Evolutionary conservation across 2,113 vertebrate species (phyloP), one percentile per base, ranked within the genome.

Genomic region (Burhinus oedicnemus): DNA sequence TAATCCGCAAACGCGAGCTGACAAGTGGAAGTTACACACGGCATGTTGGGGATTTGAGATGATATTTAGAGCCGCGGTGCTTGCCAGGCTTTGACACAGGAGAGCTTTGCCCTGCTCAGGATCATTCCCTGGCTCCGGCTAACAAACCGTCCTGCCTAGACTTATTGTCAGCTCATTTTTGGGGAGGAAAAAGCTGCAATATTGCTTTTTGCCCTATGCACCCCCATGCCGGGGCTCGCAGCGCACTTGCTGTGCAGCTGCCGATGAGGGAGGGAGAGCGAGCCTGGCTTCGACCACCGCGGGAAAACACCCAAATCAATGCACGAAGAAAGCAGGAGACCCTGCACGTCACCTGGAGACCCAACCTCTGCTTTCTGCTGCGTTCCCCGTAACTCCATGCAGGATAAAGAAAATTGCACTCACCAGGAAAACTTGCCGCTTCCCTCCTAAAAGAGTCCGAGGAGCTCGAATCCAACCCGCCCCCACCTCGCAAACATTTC

Each of bases 311-410:
- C n/a, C 72, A 25, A 40, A 62, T 15, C 17, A 5, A 27, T 1
- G 27, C 5, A 9, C 0, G 14, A 45, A 32, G n/a, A 38, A 18
- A 44, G 36, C 20, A 74, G 70, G 18, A 51, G 68, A 91, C 5
- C 38, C 75, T 14, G 49, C 23, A 15, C 0, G 0, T 42, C 60
- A 21, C 38, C 40, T 16, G 76, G 25, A 72, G 36, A 21, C 11
- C 12, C 54, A 7, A 27, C 18, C 45, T 40, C 40, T 26, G 52
- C 90, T 15, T 38, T 15, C 64, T 8, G 20, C 57, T 17, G 55
- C 2, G 1, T 57, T 64, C 12, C 40, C 1, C 1, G 1, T 8
- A 58, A 62, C n/a, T 26, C 57, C 75, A 26, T 0, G 0, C 0
- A 0, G 90, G 40, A 42, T 12, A 34, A 45, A 38, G 61, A 45